Conservation (phyloP, 1,140 invertebrate genomes). For the Cryptotermes secundus region DNA sequence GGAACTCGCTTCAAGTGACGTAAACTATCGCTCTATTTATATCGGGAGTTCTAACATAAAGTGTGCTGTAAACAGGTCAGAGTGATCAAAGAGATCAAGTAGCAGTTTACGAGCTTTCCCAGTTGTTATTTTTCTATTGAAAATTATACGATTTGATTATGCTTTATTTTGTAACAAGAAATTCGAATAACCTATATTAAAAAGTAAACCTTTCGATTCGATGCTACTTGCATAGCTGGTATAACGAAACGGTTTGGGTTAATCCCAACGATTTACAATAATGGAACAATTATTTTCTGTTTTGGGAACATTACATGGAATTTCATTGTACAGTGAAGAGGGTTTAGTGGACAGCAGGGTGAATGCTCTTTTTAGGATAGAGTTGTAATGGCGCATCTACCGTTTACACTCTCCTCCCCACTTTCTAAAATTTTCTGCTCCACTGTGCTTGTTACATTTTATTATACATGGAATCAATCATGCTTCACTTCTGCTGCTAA, state of each 20-base stretch:
- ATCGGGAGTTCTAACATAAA: too few species aligned
- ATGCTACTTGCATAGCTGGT: neutral
- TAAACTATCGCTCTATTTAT: too few species aligned
- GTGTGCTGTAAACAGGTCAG: too few species aligned
- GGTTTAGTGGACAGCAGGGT: neutral
- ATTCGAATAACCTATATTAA: neutral
- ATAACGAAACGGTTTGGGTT: neutral
- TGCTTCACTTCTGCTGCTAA: neutral
- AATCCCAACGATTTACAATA: neutral
- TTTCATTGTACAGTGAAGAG: neutral
- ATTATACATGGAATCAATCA: neutral
- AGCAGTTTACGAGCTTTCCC: too few species aligned
- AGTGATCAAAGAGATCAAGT: too few species aligned
- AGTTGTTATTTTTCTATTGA: too few species aligned
- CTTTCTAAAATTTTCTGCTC: neutral
- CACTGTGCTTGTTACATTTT: neutral
- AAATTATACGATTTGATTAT: neutral
- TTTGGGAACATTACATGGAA: neutral
- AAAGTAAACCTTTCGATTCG: neutral
- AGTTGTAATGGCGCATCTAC: neutral
- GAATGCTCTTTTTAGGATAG: neutral
- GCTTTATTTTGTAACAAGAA: neutral
- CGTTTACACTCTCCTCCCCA: neutral
- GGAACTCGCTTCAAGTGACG: too few species aligned
- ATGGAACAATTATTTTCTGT: neutral